These are phyloP conservation scores for Acipenser transmontanus DNA, from an alignment of 2,797 vertebrate genomes.

Conservation along the genomic window DNA sequence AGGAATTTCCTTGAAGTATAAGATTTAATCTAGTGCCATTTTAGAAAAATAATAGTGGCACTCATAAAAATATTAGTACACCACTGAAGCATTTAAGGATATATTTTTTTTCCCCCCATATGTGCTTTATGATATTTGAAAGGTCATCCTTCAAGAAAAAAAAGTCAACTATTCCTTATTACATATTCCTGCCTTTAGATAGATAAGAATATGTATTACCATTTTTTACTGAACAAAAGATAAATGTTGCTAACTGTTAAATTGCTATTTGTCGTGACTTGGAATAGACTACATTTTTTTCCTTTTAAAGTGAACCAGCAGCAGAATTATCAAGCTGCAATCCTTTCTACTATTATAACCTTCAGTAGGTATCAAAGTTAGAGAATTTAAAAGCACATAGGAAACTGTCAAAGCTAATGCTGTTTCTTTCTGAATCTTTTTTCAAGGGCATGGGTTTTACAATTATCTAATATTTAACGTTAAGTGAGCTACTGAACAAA, in stretches of 20 bases:
- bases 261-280: slow-evolving; percentile 18
- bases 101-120: slow-evolving; percentile 40
- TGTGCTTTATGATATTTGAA: slow-evolving; percentile 58
- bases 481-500: not conserved
- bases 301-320: slow-evolving; percentile 26
- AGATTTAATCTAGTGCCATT: slow-evolving; percentile 52
- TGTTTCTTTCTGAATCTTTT: slow-evolving; percentile 5
- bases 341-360: slow-evolving; percentile 27
- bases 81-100: slow-evolving; percentile 41
- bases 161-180: slow-evolving; percentile 54
- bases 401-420: slow-evolving; percentile 14
- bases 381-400: slow-evolving; percentile 4
- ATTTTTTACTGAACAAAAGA: slow-evolving; percentile 23
- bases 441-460: not conserved
- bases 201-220: slow-evolving; percentile 30
- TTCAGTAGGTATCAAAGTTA: slow-evolving; percentile 27
- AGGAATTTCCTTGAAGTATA: slow-evolving; percentile 36
- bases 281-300: slow-evolving; percentile 22
- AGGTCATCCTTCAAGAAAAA: slow-evolving; percentile 63
- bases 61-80: slow-evolving; percentile 53
- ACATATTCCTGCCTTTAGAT: slow-evolving; percentile 55
- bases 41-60: slow-evolving; percentile 45
- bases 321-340: slow-evolving; percentile 22
- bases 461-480: not conserved
- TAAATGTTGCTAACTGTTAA: slow-evolving; percentile 19